phyloP scores from a whole-genome alignment of 2,888 invertebrate genomes.

The Allygus modestus region DNA sequence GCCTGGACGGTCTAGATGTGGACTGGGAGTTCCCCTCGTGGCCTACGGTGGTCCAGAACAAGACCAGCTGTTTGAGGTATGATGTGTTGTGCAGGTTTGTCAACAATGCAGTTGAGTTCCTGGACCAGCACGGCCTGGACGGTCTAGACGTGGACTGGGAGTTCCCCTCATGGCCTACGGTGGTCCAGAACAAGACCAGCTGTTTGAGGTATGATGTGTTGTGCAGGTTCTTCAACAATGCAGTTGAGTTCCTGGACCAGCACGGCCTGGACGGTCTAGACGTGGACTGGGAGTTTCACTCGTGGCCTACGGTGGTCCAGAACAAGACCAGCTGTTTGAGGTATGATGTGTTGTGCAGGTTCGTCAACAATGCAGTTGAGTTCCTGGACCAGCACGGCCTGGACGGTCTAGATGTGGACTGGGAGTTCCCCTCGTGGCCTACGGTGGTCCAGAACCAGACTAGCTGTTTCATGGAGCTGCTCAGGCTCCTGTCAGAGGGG shows the following conservation, averaged over 20 bases:
- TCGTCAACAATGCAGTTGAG: conserved; percentile 77
- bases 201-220: conserved; percentile 81
- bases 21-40: conserved; percentile 94
- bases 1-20: conserved; percentile 84
- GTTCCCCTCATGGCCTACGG: conserved; percentile 82
- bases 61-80: conserved; percentile 87
- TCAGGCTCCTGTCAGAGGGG: conserved; percentile 84
- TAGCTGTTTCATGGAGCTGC: conserved; percentile 85
- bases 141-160: conserved; percentile 92
- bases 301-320: conserved; percentile 75
- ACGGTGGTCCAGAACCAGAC: conserved; percentile 77
- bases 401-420: conserved; percentile 88
- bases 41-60: conserved; percentile 74
- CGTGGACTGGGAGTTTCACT: conserved; percentile 94
- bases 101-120: conserved; percentile 75
- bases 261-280: conserved; percentile 84
- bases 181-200: conserved; percentile 79
- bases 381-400: conserved; percentile 78
- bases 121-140: conserved; percentile 79
- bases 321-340: conserved; percentile 86
- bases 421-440: conserved; percentile 89
- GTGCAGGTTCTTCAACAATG: conserved; percentile 77
- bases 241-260: conserved; percentile 76
- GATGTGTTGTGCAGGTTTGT: conserved; percentile 76
- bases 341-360: conserved; percentile 73